Percentiles rank a stretch among this genome's conserved stretches.
Evolutionary conservation across 2,797 vertebrate species (phyloP).

Genomic region (Coreius guichenoti): DNA sequence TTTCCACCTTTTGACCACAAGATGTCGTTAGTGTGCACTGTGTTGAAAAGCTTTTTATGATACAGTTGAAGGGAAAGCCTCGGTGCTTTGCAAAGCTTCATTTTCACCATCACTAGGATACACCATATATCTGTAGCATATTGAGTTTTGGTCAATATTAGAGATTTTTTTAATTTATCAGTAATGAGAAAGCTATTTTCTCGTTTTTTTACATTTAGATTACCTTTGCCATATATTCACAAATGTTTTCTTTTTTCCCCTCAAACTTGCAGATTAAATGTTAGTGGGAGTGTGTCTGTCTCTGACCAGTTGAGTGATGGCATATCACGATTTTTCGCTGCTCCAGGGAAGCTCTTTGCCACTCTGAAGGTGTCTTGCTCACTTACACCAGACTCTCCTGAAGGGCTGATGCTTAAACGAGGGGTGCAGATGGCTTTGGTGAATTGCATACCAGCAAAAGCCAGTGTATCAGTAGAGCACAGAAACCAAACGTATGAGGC

Average conservation of each 20-base stretch:
- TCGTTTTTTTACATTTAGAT: neutral
- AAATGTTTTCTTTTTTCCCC: neutral
- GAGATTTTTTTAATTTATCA: conserved; percentile 42
- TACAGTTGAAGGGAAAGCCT: no score
- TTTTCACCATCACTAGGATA: neutral
- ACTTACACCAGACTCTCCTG: conserved; percentile 81
- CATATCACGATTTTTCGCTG: conserved; percentile 61
- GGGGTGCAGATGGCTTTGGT: conserved; percentile 81
- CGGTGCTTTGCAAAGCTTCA: no score
- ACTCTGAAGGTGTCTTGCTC: conserved; percentile 76
- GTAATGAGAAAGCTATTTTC: conserved; percentile 75
- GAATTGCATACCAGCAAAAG: neutral
- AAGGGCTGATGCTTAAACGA: conserved; percentile 82
- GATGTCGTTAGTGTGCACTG: no score
- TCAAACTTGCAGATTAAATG: conserved; percentile 77
- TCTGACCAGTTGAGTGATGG: conserved; percentile 60
- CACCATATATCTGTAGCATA: neutral
- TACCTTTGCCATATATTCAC: neutral
- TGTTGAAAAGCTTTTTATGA: no score
- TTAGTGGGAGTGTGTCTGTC: conserved; percentile 75
- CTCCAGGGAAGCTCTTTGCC: conserved; percentile 78
- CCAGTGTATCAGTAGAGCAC: neutral
- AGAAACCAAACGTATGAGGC: conserved; percentile 79
- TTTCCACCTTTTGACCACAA: no score
- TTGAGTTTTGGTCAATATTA: neutral